Base-by-base conservation (phyloP, 64 coral and sea anemone species). In the Actinia equina region DNA sequence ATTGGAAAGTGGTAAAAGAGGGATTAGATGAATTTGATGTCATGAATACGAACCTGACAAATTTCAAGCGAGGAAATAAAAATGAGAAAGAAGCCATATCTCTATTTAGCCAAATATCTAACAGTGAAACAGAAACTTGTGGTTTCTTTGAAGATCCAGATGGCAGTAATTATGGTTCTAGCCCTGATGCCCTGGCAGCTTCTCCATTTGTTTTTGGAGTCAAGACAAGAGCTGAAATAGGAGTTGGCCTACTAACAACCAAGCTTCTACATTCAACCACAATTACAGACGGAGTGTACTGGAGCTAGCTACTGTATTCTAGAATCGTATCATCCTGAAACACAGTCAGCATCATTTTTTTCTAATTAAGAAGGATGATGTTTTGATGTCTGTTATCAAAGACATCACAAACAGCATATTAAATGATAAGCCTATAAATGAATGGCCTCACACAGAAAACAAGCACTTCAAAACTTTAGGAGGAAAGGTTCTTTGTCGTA, bases 281-380 rank as follows among this genome's bases (percentile, higher is more conserved):
- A 90, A 23, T 71, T 90, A 71, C 49, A 86, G 84, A 91, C 86
- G 89, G 69, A 77, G 62, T 91, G 84, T 65, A 86, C 84, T 71
- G 77, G 89, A 77, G 42, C 56, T 54, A 45, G 20, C 51, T 91
- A 91, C 60, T 80, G 84, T 69, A 91, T 87, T 82, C 77, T 91
- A 27, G 78, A 87, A 86, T 92, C 77, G 37, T 83, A 87, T 76
- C 90, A 92, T 49, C 90, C 90, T 55, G 90, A 92, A 92, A 87
- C 85, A 77, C 59, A 92, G 59, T 79, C 85, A 64, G 83, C 71
- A 57, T 60, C 52, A 41, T n/a, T 91, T 64, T 91, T 91, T 91
- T 27, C 45, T 91, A 57, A 80, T 91, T 37, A 86, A 91, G 84
- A 91, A 86, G 76, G 89, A 91, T 78, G 74, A 61, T 71, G 51